Evolutionary conservation across 2,888 invertebrate genomes (phyloP).

Genomic region (Subacronicta megacephala): DNA sequence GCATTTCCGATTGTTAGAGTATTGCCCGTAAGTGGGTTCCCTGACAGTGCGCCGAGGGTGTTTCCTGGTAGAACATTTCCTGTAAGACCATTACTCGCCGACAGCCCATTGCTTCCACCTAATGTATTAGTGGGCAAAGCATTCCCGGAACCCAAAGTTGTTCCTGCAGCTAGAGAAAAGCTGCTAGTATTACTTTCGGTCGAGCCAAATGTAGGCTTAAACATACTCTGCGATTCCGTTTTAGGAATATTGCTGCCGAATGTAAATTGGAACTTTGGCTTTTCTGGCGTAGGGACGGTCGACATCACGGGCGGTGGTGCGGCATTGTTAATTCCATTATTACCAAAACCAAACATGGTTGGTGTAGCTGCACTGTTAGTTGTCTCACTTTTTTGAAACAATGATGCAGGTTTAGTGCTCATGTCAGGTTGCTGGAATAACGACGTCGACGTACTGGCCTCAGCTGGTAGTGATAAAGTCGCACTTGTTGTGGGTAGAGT

Average conservation of each 20-base stretch:
- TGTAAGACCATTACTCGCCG: slow-evolving; percentile 36
- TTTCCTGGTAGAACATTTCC: slow-evolving; percentile 35
- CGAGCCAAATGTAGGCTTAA: slow-evolving; percentile 46
- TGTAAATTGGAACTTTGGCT: slow-evolving; percentile 73
- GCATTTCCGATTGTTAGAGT: slow-evolving; percentile 30
- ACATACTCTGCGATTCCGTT: slow-evolving; percentile 50
- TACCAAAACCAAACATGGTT: slow-evolving; percentile 74
- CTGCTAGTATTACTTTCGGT: slow-evolving; percentile 40
- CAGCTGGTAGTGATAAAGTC: slow-evolving; percentile 57
- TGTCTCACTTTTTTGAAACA: slow-evolving; percentile 53
- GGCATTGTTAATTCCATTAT: slow-evolving; percentile 42
- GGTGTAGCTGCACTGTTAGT: slow-evolving; percentile 43
- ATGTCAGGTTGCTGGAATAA: slow-evolving; percentile 61
- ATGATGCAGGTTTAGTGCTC: slow-evolving; percentile 34
- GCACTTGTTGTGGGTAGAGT: slow-evolving; percentile 32
- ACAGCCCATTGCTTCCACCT: slow-evolving; percentile 42
- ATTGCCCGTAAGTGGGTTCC: slow-evolving; percentile 32
- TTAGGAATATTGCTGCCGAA: slow-evolving; percentile 65
- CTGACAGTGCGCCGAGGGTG: slow-evolving; percentile 13
- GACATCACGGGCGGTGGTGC: slow-evolving; percentile 34
- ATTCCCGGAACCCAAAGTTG: slow-evolving; percentile 29
- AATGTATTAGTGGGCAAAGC: slow-evolving; percentile 40
- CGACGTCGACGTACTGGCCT: slow-evolving; percentile 45
- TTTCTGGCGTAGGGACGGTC: slow-evolving; percentile 57
- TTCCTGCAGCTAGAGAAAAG: slow-evolving; percentile 43